phyloP scores from a whole-genome alignment of 2,797 vertebrate genomes.

The Parauchenoglanis ngamensis region DNA sequence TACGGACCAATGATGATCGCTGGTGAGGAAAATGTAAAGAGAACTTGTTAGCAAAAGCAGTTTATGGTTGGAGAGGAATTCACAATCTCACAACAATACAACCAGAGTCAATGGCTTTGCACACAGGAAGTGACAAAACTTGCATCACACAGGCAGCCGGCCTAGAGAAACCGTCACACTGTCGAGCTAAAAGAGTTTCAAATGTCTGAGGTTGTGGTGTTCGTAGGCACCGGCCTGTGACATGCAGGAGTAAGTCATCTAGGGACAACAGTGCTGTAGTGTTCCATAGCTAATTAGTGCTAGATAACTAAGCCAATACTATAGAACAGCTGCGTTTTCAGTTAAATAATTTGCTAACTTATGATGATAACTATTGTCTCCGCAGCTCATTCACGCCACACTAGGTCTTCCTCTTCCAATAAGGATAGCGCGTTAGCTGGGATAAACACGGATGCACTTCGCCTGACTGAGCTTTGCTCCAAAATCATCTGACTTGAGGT shows the following conservation, averaged over 20 bases:
- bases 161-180: not conserved
- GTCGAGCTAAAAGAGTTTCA: not conserved
- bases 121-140: not conserved
- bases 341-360: not conserved
- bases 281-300: not conserved
- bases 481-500: not conserved
- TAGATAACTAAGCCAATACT: not conserved
- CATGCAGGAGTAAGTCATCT: not conserved
- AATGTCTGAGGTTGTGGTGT: not conserved
- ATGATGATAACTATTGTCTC: not conserved
- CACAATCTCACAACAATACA: not conserved
- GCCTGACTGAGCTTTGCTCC: not conserved
- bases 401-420: not conserved
- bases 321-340: not conserved
- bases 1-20: conserved; percentile 89
- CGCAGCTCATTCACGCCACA: not conserved
- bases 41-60: not conserved
- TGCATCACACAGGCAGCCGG: not conserved
- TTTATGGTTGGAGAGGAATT: not conserved
- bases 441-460: not conserved
- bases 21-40: not conserved
- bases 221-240: not conserved
- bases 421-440: not conserved
- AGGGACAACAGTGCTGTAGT: not conserved
- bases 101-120: not conserved